Evolutionary conservation across 2,113 vertebrate species (phyloP), one percentile per base, ranked within the genome.

Genomic region (Prionailurus bengalensis): DNA sequence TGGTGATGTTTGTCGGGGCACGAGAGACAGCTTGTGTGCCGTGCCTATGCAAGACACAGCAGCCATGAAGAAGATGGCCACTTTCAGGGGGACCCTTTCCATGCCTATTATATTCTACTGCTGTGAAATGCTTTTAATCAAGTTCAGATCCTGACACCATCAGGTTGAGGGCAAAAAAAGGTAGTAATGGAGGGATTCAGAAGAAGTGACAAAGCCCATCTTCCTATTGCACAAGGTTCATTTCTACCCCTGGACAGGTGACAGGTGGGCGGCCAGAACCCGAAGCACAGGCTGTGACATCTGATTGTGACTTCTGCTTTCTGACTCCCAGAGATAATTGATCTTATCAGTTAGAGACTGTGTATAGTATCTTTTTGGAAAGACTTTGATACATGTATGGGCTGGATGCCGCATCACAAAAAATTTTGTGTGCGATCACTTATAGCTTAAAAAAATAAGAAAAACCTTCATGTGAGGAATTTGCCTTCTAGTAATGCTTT

Each of bases 211-310:
- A 39, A 2, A 79, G 17, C 0, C 51, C 27, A 1, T 65, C 83
- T 88, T 53, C 70, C 21, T 88, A 13, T 19, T n/a, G 45, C 6
- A 36, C 31, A 61, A 23, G 31, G 45, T 78, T 86, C 2, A 23
- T 61, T 48, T 45, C 23, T 39, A 29, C 29, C 6, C 17, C 0
- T 1, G 58, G 61, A 42, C 65, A 87, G 45, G 61, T 73, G n/a
- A 81, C 13, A 21, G 0, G 0, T 36, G 48, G 42, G 33, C 2
- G 27, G 33, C 19, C 29, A n/a, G 81, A 66, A 5, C 21, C 6
- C 7, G n/a, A 88, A 73, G 9, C n/a, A 61, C 3, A 71, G 31
- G 45, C 21, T 31, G 7, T 63, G 93, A 68, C 31, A 8, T 42
- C 23, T 45, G 74, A 19, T 33, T 39, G 4, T 73, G 68, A 92